Percentiles rank a stretch among this genome's conserved stretches.
Conservation (phyloP, 2,113 vertebrate species). For the Thalassoma bifasciatum region DNA sequence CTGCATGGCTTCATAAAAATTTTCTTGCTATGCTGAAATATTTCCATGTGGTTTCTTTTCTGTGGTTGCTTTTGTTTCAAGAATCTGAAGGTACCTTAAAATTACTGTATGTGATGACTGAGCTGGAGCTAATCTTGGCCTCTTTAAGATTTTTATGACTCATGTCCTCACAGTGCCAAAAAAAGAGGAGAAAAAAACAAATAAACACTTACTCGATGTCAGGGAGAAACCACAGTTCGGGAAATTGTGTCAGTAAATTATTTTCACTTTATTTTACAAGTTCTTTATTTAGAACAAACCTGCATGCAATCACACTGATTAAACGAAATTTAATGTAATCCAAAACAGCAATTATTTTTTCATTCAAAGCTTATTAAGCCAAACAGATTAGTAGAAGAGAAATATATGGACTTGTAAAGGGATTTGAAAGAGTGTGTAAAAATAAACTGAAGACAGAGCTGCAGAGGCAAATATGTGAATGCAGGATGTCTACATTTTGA, state of each 20-base stretch:
- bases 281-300: neutral
- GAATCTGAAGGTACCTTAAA: neutral
- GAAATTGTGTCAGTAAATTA: neutral
- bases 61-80: neutral
- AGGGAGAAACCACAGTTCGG: neutral
- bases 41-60: too few species aligned
- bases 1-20: neutral
- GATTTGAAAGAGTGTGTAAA: neutral
- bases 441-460: neutral
- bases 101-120: neutral
- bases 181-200: neutral
- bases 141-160: neutral
- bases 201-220: neutral
- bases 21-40: too few species aligned
- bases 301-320: neutral
- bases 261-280: neutral
- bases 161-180: neutral
- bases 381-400: neutral
- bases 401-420: neutral
- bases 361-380: conserved; percentile 5
- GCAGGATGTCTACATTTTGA: neutral
- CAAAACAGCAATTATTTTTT: neutral
- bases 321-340: neutral
- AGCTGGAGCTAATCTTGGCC: too few species aligned
- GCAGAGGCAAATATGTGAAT: neutral